Conservation (phyloP, 1,140 invertebrate species). For the Drosophila chauvacae region DNA sequence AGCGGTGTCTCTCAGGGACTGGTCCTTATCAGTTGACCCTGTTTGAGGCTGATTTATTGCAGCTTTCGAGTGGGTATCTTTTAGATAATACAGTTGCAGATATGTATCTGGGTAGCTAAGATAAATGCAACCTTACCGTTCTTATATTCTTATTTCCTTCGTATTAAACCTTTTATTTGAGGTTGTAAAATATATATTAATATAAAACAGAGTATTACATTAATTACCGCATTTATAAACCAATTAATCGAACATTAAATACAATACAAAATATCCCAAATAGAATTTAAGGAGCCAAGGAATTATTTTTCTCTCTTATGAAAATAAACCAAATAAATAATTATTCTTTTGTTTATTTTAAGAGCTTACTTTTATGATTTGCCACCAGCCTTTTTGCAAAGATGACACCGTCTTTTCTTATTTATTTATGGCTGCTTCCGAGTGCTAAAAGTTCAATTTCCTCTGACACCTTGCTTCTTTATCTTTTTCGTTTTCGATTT, state of each 20-base stretch:
- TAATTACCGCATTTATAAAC: neutral
- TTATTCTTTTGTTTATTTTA: conserved; percentile 1
- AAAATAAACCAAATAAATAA: neutral
- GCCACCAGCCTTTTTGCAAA: neutral
- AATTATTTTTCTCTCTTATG: neutral
- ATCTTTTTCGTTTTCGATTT: conserved; percentile 11
- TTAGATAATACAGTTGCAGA: conserved; percentile 5
- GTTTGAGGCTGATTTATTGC: conserved; percentile 42
- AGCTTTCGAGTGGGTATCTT: neutral
- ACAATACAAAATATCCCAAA: no score
- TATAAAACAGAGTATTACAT: no score
- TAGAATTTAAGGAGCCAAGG: neutral
- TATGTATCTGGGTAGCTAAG: neutral
- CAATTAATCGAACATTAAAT: neutral
- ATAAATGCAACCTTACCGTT: neutral
- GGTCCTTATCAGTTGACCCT: conserved; percentile 21
- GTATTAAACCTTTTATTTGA: no score
- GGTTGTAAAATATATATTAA: no score
- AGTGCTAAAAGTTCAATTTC: conserved; percentile 65
- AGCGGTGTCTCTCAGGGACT: conserved; percentile 1
- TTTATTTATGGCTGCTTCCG: conserved; percentile 24
- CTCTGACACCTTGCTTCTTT: conserved; percentile 49
- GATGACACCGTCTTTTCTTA: conserved; percentile 18
- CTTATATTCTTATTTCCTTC: no score
- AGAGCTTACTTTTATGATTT: neutral